Percentiles rank a stretch among this genome's conserved stretches.
phyloP scores from a whole-genome alignment of 2,113 vertebrate genomes.

The Cheirogaleus medius region DNA sequence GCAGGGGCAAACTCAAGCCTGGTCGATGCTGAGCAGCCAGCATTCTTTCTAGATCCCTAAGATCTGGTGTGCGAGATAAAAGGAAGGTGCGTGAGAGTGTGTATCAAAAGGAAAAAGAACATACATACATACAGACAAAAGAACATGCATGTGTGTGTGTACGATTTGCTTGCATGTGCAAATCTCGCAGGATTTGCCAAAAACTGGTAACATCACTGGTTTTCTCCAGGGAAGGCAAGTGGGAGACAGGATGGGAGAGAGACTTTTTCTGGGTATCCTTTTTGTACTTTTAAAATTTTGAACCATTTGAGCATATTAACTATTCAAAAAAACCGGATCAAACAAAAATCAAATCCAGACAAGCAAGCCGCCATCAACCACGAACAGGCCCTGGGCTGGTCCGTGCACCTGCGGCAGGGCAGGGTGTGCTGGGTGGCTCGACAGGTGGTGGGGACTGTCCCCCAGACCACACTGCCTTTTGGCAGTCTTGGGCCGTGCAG shows the following conservation, averaged over 20 bases:
- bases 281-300: background rate
- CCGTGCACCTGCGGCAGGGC: background rate
- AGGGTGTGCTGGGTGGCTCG: background rate
- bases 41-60: background rate
- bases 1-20: background rate
- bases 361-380: too few species aligned
- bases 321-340: background rate
- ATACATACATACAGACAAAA: background rate
- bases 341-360: background rate
- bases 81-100: background rate
- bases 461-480: background rate
- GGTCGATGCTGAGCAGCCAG: background rate
- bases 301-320: background rate
- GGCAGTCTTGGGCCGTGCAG: background rate
- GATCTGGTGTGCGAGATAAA: background rate
- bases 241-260: background rate
- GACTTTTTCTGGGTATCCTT: background rate
- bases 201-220: background rate
- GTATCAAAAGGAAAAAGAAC: background rate
- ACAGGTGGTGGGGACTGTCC: background rate
- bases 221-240: background rate
- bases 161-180: background rate
- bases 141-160: background rate
- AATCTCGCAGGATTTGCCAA: background rate
- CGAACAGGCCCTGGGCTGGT: background rate